Conservation (phyloP, 2,113 vertebrate genomes). For the Anoplopoma fimbria region DNA sequence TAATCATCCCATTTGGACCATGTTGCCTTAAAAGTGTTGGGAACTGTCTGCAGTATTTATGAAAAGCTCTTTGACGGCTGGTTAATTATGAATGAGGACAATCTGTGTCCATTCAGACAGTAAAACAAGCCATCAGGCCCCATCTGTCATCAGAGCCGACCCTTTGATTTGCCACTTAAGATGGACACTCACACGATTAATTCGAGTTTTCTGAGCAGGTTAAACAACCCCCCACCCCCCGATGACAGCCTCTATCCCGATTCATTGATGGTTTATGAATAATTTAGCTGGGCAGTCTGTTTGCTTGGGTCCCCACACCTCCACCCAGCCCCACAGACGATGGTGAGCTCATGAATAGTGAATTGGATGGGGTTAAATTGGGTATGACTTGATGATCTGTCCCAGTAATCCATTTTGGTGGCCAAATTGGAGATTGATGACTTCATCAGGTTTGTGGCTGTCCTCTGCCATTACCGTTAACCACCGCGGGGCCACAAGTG, state of each 20-base stretch:
- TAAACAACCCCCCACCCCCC: conserved; percentile 73
- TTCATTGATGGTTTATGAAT: conserved; percentile 74
- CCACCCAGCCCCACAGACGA: conserved; percentile 49
- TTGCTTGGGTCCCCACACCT: conserved; percentile 54
- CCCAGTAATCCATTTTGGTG: conserved; percentile 58
- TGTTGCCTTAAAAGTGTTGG: conserved; percentile 39
- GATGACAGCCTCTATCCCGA: conserved; percentile 62
- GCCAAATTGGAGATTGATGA: conserved; percentile 68
- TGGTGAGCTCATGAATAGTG: conserved; percentile 75
- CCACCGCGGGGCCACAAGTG: conserved; percentile 37
- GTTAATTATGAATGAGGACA: conserved; percentile 90
- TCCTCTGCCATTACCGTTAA: conserved; percentile 52
- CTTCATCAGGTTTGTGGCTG: conserved; percentile 73
- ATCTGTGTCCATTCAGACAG: conserved; percentile 86
- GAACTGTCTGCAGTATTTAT: conserved; percentile 71
- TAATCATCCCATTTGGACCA: conserved; percentile 36
- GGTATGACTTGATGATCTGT: conserved; percentile 73
- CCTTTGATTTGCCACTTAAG: conserved; percentile 82
- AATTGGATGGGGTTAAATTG: conserved; percentile 66
- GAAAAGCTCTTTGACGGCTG: conserved; percentile 74
- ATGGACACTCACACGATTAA: conserved; percentile 75
- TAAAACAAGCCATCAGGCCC: conserved; percentile 80
- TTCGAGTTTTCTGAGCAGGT: conserved; percentile 78
- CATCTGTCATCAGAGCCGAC: conserved; percentile 84
- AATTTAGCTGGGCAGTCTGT: conserved; percentile 73